Evolutionary conservation across 2,888 invertebrate genomes (phyloP).

Genomic region (Drosophila affinis): DNA sequence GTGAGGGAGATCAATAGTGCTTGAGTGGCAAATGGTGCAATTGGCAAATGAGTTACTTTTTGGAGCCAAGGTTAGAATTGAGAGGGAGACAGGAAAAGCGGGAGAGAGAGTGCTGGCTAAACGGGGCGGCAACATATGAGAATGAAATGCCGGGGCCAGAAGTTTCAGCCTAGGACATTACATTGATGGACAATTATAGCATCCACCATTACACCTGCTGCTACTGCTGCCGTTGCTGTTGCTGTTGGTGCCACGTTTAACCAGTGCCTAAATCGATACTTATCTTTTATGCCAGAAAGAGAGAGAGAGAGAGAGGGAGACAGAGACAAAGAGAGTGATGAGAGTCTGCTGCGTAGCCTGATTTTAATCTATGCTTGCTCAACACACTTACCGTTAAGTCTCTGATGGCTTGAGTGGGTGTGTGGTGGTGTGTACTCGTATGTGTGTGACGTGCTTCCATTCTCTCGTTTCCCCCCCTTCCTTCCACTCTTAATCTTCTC

Average conservation of each 20-base stretch:
- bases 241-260: background rate
- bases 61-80: conserved; percentile 6
- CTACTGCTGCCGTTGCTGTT: background rate
- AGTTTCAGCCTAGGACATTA: no score
- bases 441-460: background rate
- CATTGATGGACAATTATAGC: no score
- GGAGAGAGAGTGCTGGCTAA: no score
- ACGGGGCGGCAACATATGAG: no score
- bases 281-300: background rate
- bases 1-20: conserved; percentile 1
- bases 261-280: background rate
- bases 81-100: no score
- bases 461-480: conserved; percentile 11
- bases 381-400: conserved; percentile 35
- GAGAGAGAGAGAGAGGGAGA: background rate
- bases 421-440: background rate
- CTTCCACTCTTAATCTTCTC: conserved; percentile 46
- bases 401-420: conserved; percentile 2
- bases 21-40: conserved; percentile 5
- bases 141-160: no score
- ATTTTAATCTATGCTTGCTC: conserved; percentile 43
- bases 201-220: background rate
- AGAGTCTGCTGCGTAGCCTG: conserved; percentile 29
- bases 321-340: background rate
- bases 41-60: conserved; percentile 17